A percentile compares a stretch with the other conserved stretches of the same genome.
Conservation (phyloP, 2,797 vertebrate species). For the Pteropus rufus region DNA sequence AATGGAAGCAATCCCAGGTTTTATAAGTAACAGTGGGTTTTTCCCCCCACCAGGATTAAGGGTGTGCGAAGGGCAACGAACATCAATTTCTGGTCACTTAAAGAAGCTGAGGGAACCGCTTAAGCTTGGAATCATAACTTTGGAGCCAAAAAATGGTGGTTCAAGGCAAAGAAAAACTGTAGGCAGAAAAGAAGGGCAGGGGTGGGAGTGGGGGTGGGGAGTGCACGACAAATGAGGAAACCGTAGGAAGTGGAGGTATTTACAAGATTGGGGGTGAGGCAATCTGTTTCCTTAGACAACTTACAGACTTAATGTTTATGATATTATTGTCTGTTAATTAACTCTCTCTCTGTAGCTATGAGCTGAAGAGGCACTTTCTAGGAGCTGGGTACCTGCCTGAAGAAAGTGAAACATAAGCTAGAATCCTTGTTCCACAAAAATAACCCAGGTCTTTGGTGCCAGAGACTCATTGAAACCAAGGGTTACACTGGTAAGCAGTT, state of each 20-base stretch:
- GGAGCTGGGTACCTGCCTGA: not conserved
- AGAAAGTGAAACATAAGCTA: slow-evolving; percentile 20
- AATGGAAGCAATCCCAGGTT: slow-evolving; percentile 39
- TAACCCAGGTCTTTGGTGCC: slow-evolving; percentile 7
- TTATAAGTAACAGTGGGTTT: not conserved
- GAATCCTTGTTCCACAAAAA: slow-evolving; percentile 19
- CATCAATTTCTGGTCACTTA: not conserved
- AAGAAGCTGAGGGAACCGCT: not conserved
- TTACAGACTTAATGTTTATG: slow-evolving; percentile 36
- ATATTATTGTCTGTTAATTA: slow-evolving; percentile 30
- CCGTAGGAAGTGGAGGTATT: slow-evolving; percentile 3
- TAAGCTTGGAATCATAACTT: slow-evolving; percentile 22
- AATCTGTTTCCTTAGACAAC: slow-evolving; percentile 4
- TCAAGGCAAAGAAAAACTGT: slow-evolving; percentile 14
- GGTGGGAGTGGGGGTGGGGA: not conserved
- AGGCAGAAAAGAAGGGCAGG: not conserved
- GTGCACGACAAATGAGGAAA: not conserved
- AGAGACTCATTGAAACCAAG: not conserved
- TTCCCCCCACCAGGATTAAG: not conserved
- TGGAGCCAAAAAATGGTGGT: not conserved
- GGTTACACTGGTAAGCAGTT: slow-evolving; percentile 11
- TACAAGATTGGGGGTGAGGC: not conserved
- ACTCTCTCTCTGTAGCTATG: slow-evolving; percentile 25
- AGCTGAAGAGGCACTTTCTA: slow-evolving; percentile 33
- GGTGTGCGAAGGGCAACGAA: not conserved